Base-by-base conservation (phyloP, 2,797 vertebrate genomes). In the Meda fulgida region DNA sequence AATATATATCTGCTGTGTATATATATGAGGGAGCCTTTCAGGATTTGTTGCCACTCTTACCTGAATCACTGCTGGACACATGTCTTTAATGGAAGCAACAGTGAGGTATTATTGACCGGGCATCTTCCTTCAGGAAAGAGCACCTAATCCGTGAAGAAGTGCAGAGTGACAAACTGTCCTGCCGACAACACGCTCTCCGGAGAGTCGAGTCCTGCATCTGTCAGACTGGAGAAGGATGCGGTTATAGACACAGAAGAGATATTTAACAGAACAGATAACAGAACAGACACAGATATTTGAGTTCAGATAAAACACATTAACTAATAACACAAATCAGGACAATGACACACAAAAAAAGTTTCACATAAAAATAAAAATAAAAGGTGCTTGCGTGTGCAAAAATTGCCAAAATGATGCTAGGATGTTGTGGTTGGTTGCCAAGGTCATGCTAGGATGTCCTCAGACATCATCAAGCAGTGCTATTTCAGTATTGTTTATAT, bases 121-220 rank as follows among this genome's bases (percentile, higher is more conserved):
- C 77, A 78, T 78, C n/a, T 78, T 60, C 34, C 13, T 78, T 78
- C 53, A 31, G 36, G 38, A 65, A 21, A 19, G 38, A 65, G 23
- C n/a, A 31, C 16, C n/a, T 78, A 38, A 78, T 76, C 6, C 73
- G 36, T 34, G 31, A 76, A 75, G 29, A 53, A 51, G 71, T 48
- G 46, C 46, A 31, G 70, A 72, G 26, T 73, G 71, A 73, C 43
- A 73, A 53, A 55, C 73, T 76, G 73, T 55, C 73, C 73, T 31
- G 71, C 43, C 9, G 53, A n/a, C 34, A 58, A 77, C 34, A 71
- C 13, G 23, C 8, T 40, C 23, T 71, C 36, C 69, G 7, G 40
- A 66, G 63, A 66, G 16, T 66, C 63, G 10, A 10, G 71, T 18
- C 26, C 71, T 7, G 31, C 51, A 8, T 76, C 73, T 77, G 73